phyloP scores from a whole-genome alignment of 2,113 vertebrate genomes.

The Lamprologus tigripictilis region DNA sequence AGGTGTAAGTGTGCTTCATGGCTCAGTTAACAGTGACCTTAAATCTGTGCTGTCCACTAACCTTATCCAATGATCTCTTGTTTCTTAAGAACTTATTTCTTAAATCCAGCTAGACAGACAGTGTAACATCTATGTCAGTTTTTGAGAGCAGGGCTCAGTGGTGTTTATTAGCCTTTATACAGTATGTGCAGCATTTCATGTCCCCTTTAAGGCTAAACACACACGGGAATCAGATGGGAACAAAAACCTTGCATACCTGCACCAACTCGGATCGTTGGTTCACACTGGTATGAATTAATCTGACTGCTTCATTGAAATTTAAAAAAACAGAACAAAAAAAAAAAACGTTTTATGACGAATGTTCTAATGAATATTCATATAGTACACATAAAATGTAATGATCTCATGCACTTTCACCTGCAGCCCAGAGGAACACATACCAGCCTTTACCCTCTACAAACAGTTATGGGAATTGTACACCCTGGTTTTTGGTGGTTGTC shows the following conservation, averaged over 20 bases:
- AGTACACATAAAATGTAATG: neutral
- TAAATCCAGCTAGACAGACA: neutral
- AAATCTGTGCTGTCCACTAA: neutral
- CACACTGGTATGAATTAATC: neutral
- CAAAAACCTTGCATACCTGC: neutral
- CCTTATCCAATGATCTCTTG: neutral
- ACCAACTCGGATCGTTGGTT: neutral
- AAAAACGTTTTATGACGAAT: fast-evolving
- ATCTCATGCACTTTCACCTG: neutral
- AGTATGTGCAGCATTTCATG: neutral
- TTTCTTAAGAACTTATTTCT: neutral
- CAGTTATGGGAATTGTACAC: neutral
- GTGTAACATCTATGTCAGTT: neutral
- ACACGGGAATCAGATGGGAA: neutral
- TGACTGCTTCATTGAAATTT: neutral
- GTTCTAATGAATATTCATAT: neutral
- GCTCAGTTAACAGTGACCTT: neutral
- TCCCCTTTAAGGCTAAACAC: neutral
- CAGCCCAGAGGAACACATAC: neutral
- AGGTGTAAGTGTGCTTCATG: neutral
- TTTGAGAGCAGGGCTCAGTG: neutral
- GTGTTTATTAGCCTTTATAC: neutral
- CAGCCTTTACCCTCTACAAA: neutral
- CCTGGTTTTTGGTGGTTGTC: neutral
- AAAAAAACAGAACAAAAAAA: fast-evolving